Evolutionary conservation across 2,797 vertebrate species (phyloP), one percentile per base, ranked within the genome.

Genomic region (Orientallactaga sibirica): DNA sequence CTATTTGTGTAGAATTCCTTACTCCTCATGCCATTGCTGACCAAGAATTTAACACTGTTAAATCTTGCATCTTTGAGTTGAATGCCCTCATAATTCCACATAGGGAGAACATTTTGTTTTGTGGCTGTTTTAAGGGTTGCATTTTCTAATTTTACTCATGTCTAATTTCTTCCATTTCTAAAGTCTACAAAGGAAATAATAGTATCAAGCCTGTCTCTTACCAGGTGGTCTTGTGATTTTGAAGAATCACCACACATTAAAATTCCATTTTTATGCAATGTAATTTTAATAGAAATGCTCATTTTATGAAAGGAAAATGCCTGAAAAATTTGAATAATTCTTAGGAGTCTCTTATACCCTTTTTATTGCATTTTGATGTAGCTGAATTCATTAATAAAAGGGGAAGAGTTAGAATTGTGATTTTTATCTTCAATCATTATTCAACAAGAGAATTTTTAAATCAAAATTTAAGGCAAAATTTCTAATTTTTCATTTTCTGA

Each of bases 241-340:
- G 92, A 96, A 96, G 73, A 94, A 88, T 73, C 55, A 90, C 24
- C 66, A 81, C 19, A 84, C 48, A 92, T 95, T 95, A 96, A 96
- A 96, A 95, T 94, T 96, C 73, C 55, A 92, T 94, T 95, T 96
- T 95, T 94, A 88, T 94, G 37, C 71, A 92, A 95, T 95, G 81
- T 43, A 20, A 82, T 92, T 93, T 97, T 97, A 96, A 93, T 95
- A 95, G 80, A 96, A 95, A 95, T 95, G 76, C n/a, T 95, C 7
- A 27, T 96, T 96, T 94, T 94, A 90, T 94, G 86, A 74, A 92
- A 48, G 64, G 71, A 96, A 92, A 95, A 94, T 90, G 89, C 94
- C 55, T 86, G 80, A 95, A 94, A 96, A 94, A 93, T 95, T 83
- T 90, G 86, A 87, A 82, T 94, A 79, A 78, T 94, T 92, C 62